These are phyloP conservation scores for Holothuria scabra DNA, from an alignment of 53 echinoderm and acorn worm genomes.

Conservation along the genomic window DNA sequence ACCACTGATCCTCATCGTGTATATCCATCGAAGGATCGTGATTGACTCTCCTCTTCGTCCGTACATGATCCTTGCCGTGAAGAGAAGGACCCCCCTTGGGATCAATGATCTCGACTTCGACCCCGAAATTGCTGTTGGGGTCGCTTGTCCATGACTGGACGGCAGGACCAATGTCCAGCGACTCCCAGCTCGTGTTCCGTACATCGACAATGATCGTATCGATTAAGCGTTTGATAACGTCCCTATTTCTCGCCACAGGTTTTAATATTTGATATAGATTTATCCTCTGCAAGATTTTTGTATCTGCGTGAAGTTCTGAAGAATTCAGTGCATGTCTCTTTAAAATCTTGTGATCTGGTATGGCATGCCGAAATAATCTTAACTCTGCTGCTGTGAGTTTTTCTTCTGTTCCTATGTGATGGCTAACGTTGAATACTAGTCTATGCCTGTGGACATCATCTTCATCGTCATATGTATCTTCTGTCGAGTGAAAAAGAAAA, in stretches of 20 bases:
- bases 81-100: conserved; percentile 70
- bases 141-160: conserved; percentile 73
- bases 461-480: not conserved
- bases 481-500: not conserved
- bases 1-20: conserved; percentile 77
- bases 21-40: conserved; percentile 52
- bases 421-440: conserved; percentile 77
- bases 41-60: conserved; percentile 54
- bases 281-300: conserved; percentile 76
- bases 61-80: conserved; percentile 74
- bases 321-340: conserved; percentile 61
- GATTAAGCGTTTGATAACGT: conserved; percentile 91
- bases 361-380: conserved; percentile 78
- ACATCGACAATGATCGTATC: conserved; percentile 91
- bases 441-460: conserved; percentile 61
- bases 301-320: conserved; percentile 40
- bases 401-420: conserved; percentile 79
- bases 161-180: conserved; percentile 94
- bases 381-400: conserved; percentile 82
- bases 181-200: conserved; percentile 83
- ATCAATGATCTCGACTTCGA: conserved; percentile 89
- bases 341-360: conserved; percentile 60
- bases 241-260: conserved; percentile 79
- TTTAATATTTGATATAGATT: conserved; percentile 97
- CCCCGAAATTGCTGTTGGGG: conserved; percentile 80